phyloP scores from a whole-genome alignment of 2,113 vertebrate species.

The Globicephala melas region DNA sequence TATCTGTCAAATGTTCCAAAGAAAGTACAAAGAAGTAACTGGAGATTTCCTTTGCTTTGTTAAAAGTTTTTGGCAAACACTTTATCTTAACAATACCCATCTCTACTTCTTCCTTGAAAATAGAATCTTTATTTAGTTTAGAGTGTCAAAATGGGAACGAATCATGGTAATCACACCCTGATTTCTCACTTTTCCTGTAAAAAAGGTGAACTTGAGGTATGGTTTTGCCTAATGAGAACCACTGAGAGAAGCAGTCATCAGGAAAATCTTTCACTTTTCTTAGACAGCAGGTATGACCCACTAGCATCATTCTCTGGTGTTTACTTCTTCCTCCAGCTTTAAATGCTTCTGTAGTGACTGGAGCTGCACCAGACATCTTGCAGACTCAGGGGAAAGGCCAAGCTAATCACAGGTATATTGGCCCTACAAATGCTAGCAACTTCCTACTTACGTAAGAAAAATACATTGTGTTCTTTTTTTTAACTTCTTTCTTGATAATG shows the following conservation, averaged over 20 bases:
- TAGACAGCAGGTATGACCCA: background rate
- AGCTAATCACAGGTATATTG: background rate
- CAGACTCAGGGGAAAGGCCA: background rate
- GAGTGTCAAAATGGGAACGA: background rate
- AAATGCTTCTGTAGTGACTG: background rate
- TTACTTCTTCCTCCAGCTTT: background rate
- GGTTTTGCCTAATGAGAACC: background rate
- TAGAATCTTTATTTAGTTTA: background rate
- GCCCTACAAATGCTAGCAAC: background rate
- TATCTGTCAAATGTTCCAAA: background rate
- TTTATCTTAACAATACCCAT: background rate
- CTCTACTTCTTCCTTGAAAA: background rate
- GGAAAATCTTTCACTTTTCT: background rate
- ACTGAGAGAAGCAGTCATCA: background rate
- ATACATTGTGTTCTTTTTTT: background rate
- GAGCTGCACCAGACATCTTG: background rate
- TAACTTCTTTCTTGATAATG: background rate
- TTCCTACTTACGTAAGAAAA: background rate
- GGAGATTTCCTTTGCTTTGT: background rate
- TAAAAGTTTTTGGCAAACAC: background rate
- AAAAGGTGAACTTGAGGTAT: background rate
- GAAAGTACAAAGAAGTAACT: background rate
- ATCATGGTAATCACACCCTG: background rate
- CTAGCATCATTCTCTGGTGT: background rate
- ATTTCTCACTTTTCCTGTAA: background rate